Evolutionary conservation across 2,797 vertebrate species (phyloP), one percentile per base, ranked within the genome.

Genomic region (Onychomys arenicola): DNA sequence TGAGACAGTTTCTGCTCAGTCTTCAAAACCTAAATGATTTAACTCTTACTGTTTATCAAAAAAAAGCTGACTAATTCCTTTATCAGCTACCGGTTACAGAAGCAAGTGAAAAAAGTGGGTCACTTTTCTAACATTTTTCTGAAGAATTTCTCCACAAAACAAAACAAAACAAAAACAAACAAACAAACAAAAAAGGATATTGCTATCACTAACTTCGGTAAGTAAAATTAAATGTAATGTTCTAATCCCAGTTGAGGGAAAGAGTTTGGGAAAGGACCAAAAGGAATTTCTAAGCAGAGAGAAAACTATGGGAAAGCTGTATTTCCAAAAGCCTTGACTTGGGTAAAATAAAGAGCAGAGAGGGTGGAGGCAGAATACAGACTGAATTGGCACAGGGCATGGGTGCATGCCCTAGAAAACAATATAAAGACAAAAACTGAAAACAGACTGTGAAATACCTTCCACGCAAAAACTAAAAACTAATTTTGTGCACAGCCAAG

Each of bases 1-100:
- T n/a, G 52, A 95, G 43, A 89, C 71, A 86, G 49, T 65, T 32
- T n/a, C 52, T 17, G 89, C 46, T 71, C 5, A 4, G 73, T 67
- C 32, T 25, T n/a, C 55, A 87, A 96, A 92, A 89, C 7, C 85
- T 93, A 86, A 92, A 82, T 65, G 55, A 89, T 82, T 94, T 94
- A 90, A 89, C 61, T 55, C 23, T 73, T 46, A 25, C 49, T 83
- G 43, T 90, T 93, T 43, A 78, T 57, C 90, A n/a, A 75, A 71
- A 69, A n/a, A 73, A 27, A 25, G 80, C 43, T 27, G 88, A 40
- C 75, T 59, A 52, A 89, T 8, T 27, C 5, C 61, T 63, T 40
- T 34, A 84, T 0, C 37, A n/a, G 71, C 0, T 61, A 89, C 75
- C 82, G 25, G 49, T 81, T 25, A 29, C 17, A 61, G 23, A 63